phyloP scores from a whole-genome alignment of 2,113 vertebrate genomes.

The Istiophorus platypterus region DNA sequence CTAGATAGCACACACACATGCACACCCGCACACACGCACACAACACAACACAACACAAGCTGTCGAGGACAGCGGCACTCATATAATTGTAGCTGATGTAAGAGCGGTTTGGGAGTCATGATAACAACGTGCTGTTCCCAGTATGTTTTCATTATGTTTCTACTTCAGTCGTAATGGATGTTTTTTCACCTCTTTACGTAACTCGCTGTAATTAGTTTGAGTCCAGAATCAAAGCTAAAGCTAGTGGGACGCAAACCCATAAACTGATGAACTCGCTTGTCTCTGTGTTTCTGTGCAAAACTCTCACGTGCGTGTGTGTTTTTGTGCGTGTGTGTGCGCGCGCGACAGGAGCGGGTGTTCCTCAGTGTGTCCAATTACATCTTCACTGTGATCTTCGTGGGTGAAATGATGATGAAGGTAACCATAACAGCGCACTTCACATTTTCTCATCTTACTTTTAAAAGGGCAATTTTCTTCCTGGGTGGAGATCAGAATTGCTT shows the following conservation, averaged over 20 bases:
- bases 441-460: constrained; percentile 41
- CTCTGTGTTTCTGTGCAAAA: constrained; percentile 11
- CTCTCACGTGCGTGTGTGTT: background rate
- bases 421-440: constrained; percentile 44
- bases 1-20: constrained; percentile 4
- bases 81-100: constrained; percentile 43
- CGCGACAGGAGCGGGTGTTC: constrained; percentile 91
- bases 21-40: constrained; percentile 10
- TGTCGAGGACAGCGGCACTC: constrained; percentile 7
- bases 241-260: constrained; percentile 34
- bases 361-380: constrained; percentile 95
- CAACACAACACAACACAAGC: background rate
- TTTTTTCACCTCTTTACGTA: constrained; percentile 50
- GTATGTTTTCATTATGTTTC: constrained; percentile 46
- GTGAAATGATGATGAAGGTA: constrained; percentile 97
- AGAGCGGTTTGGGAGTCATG: constrained; percentile 28
- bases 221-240: constrained; percentile 44
- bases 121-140: constrained; percentile 23
- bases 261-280: constrained; percentile 26
- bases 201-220: constrained; percentile 22
- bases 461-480: constrained; percentile 48
- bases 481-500: constrained; percentile 30
- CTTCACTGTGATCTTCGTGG: constrained; percentile 95
- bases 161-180: constrained; percentile 9
- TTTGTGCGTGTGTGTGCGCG: constrained; percentile 40